Evolutionary conservation across 2,888 invertebrate species (phyloP).

Genomic region (Rotaria sp.): DNA sequence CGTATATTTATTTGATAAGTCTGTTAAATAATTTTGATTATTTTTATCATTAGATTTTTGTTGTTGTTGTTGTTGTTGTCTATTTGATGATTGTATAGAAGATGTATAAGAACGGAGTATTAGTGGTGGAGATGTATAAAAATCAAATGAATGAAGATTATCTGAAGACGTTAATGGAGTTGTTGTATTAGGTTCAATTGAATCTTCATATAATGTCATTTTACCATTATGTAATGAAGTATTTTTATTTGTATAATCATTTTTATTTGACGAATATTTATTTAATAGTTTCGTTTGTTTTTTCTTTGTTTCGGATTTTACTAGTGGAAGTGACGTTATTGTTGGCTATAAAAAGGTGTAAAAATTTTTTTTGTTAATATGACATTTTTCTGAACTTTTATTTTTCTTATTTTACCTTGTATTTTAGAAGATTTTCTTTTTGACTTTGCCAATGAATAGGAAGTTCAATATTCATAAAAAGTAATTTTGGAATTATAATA

Average conservation of each 20-base stretch:
- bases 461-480: not conserved
- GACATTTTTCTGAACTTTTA: too few species aligned
- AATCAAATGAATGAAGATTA: not conserved
- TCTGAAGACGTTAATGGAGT: not conserved
- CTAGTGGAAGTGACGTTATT: not conserved
- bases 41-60: not conserved
- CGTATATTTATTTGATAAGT: not conserved
- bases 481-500: not conserved
- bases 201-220: not conserved
- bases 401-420: not conserved
- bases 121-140: not conserved
- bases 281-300: not conserved
- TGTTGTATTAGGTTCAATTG: not conserved
- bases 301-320: not conserved
- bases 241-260: not conserved
- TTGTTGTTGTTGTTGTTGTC: not conserved
- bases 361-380: too few species aligned
- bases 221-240: not conserved
- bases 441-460: not conserved
- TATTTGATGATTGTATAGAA: not conserved
- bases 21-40: not conserved
- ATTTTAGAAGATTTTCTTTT: not conserved
- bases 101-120: not conserved
- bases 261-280: not conserved
- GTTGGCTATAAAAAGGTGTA: too few species aligned